Evolutionary conservation across 2,113 vertebrate genomes (phyloP).

Genomic region (Chaetura pelagica): DNA sequence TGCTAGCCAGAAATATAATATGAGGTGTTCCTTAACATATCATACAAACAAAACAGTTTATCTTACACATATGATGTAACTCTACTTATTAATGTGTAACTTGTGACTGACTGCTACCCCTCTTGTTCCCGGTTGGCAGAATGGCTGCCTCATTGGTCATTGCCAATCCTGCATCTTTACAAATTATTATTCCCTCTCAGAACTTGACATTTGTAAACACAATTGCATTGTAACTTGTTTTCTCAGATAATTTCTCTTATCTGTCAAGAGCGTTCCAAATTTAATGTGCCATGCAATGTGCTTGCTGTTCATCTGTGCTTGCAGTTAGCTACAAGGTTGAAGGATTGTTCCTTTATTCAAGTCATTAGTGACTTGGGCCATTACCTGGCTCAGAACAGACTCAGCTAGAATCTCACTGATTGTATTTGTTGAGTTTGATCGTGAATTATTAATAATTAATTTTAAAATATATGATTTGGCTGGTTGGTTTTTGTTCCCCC

Average conservation of each 20-base stretch:
- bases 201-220: not conserved
- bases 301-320: not conserved
- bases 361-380: not conserved
- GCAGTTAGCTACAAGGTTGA: not conserved
- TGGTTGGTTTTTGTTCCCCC: too few relatives aligned
- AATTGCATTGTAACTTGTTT: not conserved
- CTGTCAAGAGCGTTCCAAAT: not conserved
- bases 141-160: not conserved
- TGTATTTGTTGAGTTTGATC: not conserved
- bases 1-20: not conserved
- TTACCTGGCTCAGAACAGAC: not conserved
- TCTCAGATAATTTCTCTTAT: not conserved
- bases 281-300: not conserved
- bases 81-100: fast-evolving
- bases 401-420: not conserved
- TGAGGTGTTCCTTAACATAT: not conserved
- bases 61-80: not conserved
- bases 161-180: not conserved
- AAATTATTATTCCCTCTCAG: not conserved
- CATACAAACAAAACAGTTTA: not conserved
- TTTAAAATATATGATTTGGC: not conserved
- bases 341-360: not conserved
- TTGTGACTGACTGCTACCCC: not conserved
- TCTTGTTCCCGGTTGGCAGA: not conserved
- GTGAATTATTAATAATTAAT: not conserved